phyloP scores from a whole-genome alignment of 2,888 invertebrate species.

The Spatulosminthurus flaviceps region DNA sequence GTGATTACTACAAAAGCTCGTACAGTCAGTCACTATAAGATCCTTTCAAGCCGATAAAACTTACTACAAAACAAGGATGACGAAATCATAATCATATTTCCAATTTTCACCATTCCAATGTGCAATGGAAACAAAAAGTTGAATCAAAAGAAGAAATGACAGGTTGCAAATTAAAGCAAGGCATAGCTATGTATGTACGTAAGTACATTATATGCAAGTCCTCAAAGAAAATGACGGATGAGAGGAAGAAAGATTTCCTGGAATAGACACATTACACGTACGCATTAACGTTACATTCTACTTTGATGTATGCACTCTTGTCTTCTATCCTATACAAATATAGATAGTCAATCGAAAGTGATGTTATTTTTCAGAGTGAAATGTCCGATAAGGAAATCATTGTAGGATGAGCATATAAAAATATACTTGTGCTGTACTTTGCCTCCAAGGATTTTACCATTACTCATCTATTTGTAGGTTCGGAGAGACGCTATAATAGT shows the following conservation, averaged over 20 bases:
- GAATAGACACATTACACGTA: slow-evolving; percentile 13
- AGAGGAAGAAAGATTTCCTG: too few relatives aligned
- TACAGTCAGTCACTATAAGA: too few relatives aligned
- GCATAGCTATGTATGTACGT: slow-evolving; percentile 23
- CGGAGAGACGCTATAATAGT: too few relatives aligned
- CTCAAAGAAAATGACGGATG: background rate
- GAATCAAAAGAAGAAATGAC: slow-evolving; percentile 19
- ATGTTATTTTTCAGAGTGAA: background rate
- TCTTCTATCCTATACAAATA: too few relatives aligned
- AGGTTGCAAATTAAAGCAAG: slow-evolving; percentile 30
- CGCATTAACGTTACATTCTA: too few relatives aligned
- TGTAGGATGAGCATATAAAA: slow-evolving; percentile 12
- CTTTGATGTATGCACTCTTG: too few relatives aligned
- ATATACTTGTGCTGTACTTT: background rate
- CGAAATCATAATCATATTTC: too few relatives aligned
- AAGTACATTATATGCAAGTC: background rate
- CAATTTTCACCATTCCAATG: too few relatives aligned
- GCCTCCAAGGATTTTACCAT: background rate
- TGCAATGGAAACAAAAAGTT: slow-evolving; percentile 11
- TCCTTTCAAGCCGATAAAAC: too few relatives aligned
- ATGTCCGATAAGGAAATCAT: slow-evolving; percentile 25
- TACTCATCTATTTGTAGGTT: too few relatives aligned
- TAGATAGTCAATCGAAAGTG: slow-evolving; percentile 23
- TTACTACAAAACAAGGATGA: too few relatives aligned
- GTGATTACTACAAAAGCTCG: too few relatives aligned